Conservation (phyloP, 2,888 invertebrate genomes). For the Syrista parreyssii region DNA sequence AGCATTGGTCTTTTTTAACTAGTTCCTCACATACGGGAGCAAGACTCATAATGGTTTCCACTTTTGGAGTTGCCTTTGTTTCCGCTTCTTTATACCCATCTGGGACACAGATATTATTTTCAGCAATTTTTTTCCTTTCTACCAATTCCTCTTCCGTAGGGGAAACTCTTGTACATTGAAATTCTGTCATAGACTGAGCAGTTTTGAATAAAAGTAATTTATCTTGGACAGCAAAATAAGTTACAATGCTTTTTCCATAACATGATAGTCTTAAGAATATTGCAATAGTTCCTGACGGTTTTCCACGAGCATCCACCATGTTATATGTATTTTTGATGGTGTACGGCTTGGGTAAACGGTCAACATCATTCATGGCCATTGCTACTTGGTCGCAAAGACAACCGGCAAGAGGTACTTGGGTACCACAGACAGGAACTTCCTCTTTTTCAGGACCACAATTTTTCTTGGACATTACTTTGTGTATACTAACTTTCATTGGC, state of each 20-base stretch:
- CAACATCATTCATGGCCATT: constrained; percentile 32
- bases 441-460: constrained; percentile 19
- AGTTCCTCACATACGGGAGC: constrained; percentile 38
- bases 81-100: constrained; percentile 11
- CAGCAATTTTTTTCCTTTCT: constrained; percentile 2
- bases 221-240: constrained; percentile 46
- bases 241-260: constrained; percentile 53
- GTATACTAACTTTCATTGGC: constrained; percentile 33
- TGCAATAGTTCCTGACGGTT: constrained; percentile 49
- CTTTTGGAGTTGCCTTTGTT: constrained; percentile 18
- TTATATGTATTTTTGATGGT: constrained; percentile 42
- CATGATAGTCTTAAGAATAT: constrained; percentile 51
- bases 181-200: constrained; percentile 40
- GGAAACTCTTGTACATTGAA: constrained; percentile 34
- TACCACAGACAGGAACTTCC: constrained; percentile 28
- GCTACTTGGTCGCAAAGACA: constrained; percentile 42
- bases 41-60: constrained; percentile 38
- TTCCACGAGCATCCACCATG: constrained; percentile 35
- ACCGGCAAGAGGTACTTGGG: constrained; percentile 36
- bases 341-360: constrained; percentile 35
- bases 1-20: constrained; percentile 33
- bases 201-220: constrained; percentile 51
- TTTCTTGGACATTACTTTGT: constrained; percentile 18
- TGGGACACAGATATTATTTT: constrained; percentile 16
- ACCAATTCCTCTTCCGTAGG: constrained; percentile 17